Conservation (phyloP, 2,113 vertebrate genomes). For the Hoplias malabaricus region DNA sequence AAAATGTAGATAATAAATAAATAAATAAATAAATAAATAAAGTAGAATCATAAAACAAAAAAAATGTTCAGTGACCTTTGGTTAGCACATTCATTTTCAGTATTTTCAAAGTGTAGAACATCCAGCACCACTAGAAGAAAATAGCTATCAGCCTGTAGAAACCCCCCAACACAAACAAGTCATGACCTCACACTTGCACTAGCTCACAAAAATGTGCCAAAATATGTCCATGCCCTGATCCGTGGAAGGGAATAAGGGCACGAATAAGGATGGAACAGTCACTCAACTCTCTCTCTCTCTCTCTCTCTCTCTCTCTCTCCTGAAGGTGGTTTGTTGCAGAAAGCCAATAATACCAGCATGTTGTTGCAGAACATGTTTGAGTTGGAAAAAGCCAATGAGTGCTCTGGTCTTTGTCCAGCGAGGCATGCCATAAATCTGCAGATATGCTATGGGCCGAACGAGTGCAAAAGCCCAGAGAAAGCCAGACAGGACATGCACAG, state of each 20-base stretch:
- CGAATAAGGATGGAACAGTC: slow-evolving; percentile 12
- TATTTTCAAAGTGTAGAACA: not conserved
- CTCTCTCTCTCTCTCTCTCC: not conserved
- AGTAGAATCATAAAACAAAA: too few relatives aligned
- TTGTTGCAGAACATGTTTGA: slow-evolving; percentile 53
- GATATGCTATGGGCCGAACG: slow-evolving; percentile 35
- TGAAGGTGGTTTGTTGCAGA: slow-evolving; percentile 45
- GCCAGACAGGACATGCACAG: slow-evolving; percentile 36
- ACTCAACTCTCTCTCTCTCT: not conserved
- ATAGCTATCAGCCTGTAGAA: not conserved
- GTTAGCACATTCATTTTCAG: not conserved
- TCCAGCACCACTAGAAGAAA: not conserved
- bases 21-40: too few relatives aligned
- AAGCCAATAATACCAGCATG: slow-evolving; percentile 45
- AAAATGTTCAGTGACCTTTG: not conserved
- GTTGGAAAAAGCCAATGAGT: slow-evolving; percentile 44
- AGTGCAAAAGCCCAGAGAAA: slow-evolving; percentile 18
- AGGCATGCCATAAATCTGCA: slow-evolving; percentile 51
- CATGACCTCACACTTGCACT: not conserved
- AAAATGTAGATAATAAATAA: too few relatives aligned
- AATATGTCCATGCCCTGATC: slow-evolving; percentile 13
- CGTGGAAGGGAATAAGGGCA: slow-evolving; percentile 1
- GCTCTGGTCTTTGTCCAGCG: slow-evolving; percentile 46
- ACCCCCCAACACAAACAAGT: slow-evolving; percentile 12
- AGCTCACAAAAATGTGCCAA: slow-evolving; percentile 8